Conservation (phyloP, 2,113 vertebrate genomes). For the Pleuronectes platessa region DNA sequence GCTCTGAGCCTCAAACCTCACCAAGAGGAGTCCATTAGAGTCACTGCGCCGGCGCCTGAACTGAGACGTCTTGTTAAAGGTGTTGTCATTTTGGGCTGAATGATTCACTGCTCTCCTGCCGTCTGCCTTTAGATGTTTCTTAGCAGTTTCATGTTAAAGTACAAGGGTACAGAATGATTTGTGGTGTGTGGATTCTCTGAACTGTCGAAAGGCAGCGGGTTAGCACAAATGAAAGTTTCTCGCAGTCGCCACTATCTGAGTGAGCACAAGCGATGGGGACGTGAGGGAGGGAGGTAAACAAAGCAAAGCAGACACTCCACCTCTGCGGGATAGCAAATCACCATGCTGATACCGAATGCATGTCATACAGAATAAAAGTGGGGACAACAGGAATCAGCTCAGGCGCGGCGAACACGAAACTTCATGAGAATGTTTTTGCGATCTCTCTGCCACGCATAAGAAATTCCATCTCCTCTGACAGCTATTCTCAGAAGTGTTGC, state of each 20-base stretch:
- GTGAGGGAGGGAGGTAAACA: constrained; percentile 65
- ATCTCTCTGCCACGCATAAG: constrained; percentile 38
- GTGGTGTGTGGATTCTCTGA: constrained; percentile 19
- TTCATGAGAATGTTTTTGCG: constrained; percentile 41
- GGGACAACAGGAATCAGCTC: constrained; percentile 39
- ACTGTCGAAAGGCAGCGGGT: constrained; percentile 26
- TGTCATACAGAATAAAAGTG: constrained; percentile 61
- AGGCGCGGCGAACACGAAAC: constrained; percentile 43
- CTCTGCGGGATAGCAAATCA: constrained; percentile 56
- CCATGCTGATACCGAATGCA: constrained; percentile 49
- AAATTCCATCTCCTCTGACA: constrained; percentile 53
- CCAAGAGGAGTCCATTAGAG: constrained; percentile 33
- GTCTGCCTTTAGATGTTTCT: constrained; percentile 22
- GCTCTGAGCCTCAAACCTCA: constrained; percentile 55
- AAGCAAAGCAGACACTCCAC: constrained; percentile 60
- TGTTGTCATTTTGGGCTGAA: constrained; percentile 45
- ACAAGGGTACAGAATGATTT: constrained; percentile 45
- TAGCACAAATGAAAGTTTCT: constrained; percentile 67
- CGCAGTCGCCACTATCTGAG: constrained; percentile 47
- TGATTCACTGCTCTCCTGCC: constrained; percentile 30
- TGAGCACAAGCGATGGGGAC: constrained; percentile 66
- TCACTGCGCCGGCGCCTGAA: constrained; percentile 7
- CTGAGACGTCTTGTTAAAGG: constrained; percentile 53
- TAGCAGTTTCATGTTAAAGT: constrained; percentile 29
- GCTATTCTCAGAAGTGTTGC: constrained; percentile 39